Evolutionary conservation across 2,797 vertebrate genomes (phyloP).

Genomic region (Loriculus beryllinus): DNA sequence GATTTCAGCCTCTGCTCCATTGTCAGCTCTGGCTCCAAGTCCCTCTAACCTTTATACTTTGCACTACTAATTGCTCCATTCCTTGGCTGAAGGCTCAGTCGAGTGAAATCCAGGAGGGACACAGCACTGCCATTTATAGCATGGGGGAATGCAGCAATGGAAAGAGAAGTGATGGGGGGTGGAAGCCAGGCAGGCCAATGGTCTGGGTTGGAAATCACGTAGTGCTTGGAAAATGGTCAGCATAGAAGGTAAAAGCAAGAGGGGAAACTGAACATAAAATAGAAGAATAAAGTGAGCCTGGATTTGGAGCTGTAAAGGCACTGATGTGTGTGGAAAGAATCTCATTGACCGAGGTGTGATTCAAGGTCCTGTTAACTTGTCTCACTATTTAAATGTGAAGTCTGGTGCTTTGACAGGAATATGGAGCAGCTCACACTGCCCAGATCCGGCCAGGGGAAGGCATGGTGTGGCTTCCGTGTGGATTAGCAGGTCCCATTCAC

Average conservation of each 20-base stretch:
- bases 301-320: fast-evolving
- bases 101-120: not conserved
- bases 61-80: constrained; percentile 35
- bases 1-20: constrained; percentile 8
- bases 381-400: not conserved
- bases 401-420: not conserved
- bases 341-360: not conserved
- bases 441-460: not conserved
- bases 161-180: not conserved
- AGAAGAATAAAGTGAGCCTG: not conserved
- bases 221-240: not conserved
- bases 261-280: not conserved
- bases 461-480: fast-evolving
- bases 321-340: not conserved
- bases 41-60: constrained; percentile 64
- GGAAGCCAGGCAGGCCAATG: not conserved
- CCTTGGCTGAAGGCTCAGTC: not conserved
- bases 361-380: not conserved
- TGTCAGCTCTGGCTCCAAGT: not conserved
- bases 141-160: fast-evolving
- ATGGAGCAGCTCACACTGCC: not conserved
- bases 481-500: not conserved
- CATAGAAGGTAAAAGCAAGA: not conserved
- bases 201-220: not conserved
- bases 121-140: not conserved